Base-by-base conservation (phyloP, 2,113 vertebrate genomes). In the Oncorhynchus tshawytscha region DNA sequence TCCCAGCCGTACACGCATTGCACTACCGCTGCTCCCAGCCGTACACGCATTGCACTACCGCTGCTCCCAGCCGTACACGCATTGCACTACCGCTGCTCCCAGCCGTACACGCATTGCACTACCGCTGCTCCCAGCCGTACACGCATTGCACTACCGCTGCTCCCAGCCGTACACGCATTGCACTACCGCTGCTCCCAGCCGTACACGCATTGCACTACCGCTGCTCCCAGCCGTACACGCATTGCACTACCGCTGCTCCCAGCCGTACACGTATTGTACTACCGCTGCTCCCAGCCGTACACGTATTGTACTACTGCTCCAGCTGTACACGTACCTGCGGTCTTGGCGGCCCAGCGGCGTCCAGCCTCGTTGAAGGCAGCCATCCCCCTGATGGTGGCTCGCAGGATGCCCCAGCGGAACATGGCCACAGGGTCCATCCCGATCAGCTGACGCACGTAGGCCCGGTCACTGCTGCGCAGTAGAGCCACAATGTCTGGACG, bases 371-470 rank as follows among this genome's bases (percentile, higher is more conserved):
- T 95, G 64, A 99, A 94, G 73, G 96, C 96, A 0, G 98, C 96
- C 76, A 97, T 92, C 6, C 96, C 96, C 0, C 90, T 92, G 69
- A 99, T 72, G 1, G 96, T 93, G 0, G 97, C 96, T 0, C 97
- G 94, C 49, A 99, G 92, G 76, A 97, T 96, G 0, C 96, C 96
- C 98, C 98, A 99, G 25, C 97, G 96, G 91, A 99, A 99, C 90
- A 99, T 96, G 1, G 98, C 96, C 25, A 99, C 96, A 0, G 98
- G 98, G 66, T 98, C 97, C 96, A 98, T 99, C 9, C 97, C 96
- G 0, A 99, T 96, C 72, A 99, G 95, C 90, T 98, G 95, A 1
- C 98, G 95, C 72, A 99, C 95, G 0, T 95, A 99, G 0, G 95
- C 92, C 1, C 96, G 95, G 84, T 99, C 96, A 0, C 98, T 99